Percentiles rank a stretch among this genome's conserved stretches.
Conservation (phyloP, 35 echinoderm and acorn worm genomes). For the Apostichopus parvimensis region DNA sequence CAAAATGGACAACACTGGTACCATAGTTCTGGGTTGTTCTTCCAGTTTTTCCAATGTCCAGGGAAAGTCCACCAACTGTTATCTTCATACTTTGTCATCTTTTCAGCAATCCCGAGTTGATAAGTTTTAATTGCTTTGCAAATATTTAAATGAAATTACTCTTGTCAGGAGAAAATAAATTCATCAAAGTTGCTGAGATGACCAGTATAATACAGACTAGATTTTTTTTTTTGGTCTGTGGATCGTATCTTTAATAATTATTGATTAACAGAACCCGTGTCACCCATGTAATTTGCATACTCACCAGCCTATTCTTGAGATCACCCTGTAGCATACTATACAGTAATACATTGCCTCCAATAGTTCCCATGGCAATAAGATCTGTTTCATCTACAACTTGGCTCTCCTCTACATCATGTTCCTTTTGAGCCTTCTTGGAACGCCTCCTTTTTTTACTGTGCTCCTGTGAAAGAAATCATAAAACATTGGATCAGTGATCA, state of each 20-base stretch:
- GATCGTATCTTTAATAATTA: background rate
- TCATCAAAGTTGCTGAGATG: too few relatives aligned
- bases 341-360: conserved; percentile 40
- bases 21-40: too few relatives aligned
- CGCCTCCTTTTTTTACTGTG: conserved; percentile 16
- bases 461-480: background rate
- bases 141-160: too few relatives aligned
- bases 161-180: too few relatives aligned
- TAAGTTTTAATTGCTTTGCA: too few relatives aligned
- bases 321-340: conserved; percentile 48
- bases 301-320: conserved; percentile 36
- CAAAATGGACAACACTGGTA: too few relatives aligned
- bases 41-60: too few relatives aligned
- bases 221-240: background rate
- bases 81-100: too few relatives aligned
- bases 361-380: conserved; percentile 53
- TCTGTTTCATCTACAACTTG: conserved; percentile 37
- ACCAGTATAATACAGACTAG: background rate
- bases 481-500: background rate
- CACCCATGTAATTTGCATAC: background rate
- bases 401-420: background rate
- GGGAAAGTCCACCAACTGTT: too few relatives aligned
- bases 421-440: background rate
- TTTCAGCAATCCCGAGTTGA: too few relatives aligned
- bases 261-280: background rate